Percentiles rank a stretch among this genome's conserved stretches.
Conservation (phyloP, 2,113 vertebrate genomes). For the Telmatochromis sp. region DNA sequence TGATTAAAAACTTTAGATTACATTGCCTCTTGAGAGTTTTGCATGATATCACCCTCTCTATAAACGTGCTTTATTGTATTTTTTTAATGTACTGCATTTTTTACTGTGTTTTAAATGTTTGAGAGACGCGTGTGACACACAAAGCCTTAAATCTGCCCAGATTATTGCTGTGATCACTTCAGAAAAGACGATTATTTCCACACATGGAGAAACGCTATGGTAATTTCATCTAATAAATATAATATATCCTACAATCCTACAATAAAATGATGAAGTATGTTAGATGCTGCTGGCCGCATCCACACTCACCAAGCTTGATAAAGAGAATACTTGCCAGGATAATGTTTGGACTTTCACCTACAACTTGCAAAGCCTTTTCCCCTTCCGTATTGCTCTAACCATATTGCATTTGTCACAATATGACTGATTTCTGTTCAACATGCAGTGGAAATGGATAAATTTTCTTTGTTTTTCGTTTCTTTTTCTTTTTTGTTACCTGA, state of each 20-base stretch:
- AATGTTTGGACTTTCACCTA: fast-evolving
- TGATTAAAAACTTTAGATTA: fast-evolving
- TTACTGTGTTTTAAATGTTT: neutral
- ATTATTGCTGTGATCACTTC: neutral
- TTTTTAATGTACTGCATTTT: neutral
- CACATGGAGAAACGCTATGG: neutral
- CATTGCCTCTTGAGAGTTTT: neutral
- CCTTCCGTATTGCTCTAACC: neutral
- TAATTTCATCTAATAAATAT: neutral
- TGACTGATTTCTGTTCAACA: neutral
- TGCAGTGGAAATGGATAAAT: neutral
- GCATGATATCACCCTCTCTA: neutral
- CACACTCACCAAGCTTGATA: neutral
- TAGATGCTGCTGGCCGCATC: neutral
- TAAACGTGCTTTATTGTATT: neutral
- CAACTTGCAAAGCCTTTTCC: neutral
- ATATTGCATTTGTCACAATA: neutral
- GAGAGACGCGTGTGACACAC: neutral
- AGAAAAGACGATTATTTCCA: neutral
- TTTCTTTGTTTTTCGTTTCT: neutral
- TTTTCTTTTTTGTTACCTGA: neutral
- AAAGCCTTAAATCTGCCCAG: neutral
- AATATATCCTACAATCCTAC: neutral
- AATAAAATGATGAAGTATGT: neutral
- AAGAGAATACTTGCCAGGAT: fast-evolving